Base-by-base conservation (phyloP, 2,797 vertebrate genomes). In the Micropoecilia bifurca region DNA sequence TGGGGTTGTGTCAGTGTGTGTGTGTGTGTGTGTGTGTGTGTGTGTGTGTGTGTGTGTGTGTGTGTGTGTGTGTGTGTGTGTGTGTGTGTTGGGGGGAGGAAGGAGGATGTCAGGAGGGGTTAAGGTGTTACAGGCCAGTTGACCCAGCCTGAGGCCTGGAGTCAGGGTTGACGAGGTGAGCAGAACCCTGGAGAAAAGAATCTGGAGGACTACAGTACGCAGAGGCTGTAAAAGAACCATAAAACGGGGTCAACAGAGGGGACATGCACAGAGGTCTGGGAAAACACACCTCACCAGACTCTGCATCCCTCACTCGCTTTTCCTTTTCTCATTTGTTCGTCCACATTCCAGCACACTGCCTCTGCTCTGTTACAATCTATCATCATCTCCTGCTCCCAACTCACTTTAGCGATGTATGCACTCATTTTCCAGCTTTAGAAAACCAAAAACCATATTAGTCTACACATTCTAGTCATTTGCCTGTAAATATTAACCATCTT, bases 181-280 rank as follows among this genome's bases (percentile, higher is more conserved):
- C 79, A 79, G 90, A 91, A 85, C 84, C 87, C 91, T 59, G 79
- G 80, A 91, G 85, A 88, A 77, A 90, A 79, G 84, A 89, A 84
- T 89, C 83, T 89, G 89, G 91, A 89, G 12, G 66, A 83, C 88
- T 88, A 87, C 91, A 93, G 90, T 90, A 81, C 71, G 91, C 83
- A 83, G 71, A 74, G 87, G 90, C 84, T 71, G 61, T 94, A 95
- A 94, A 94, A 94, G 83, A 84, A 88, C 89, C 89, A 88, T 95
- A 95, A 95, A 95, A 85, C 53, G 33, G 89, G 94, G 93, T 95
- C 93, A 90, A 61, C 77, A 71, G 88, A 92, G 93, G 93, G 86
- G 89, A 95, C 89, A 63, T 39, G 18, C 55, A 0, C 45, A 84
- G 80, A 78, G 83, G 91, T 90, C 87, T 93, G 90, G 90, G 89